Evolutionary conservation across 2,113 vertebrate species (phyloP), one percentile per base, ranked within the genome.

Genomic region (Anarrhichthys ocellatus): DNA sequence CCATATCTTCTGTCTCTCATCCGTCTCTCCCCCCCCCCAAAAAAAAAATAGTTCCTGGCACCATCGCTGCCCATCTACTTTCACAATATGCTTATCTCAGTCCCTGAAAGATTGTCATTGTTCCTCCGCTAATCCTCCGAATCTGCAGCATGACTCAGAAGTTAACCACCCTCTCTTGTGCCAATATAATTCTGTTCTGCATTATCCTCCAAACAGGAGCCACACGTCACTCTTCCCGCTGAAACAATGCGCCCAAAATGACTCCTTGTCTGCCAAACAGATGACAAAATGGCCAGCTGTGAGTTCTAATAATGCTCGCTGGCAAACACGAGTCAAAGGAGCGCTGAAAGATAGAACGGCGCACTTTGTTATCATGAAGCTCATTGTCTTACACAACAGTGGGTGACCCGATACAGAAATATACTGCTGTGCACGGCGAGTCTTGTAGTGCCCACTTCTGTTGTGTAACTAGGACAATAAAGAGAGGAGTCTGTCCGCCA

Each of bases 81-180:
- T 89, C 91, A 92, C 91, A 93, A 93, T 93, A 93, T 92, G 91
- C 91, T 93, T 91, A 92, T 93, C 93, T 93, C 68, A 73, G 80
- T 85, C 88, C 84, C 87, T 92, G 90, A 94, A 94, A 93, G 89
- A 90, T 87, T 89, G 70, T 87, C 82, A 93, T 94, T 94, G 92
- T 94, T 93, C 90, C 58, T 73, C 68, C 4, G 27, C 87, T 94
- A 94, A 94, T 95, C 93, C 91, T 79, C 62, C 80, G 92, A 93
- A 94, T 94, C 93, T 92, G 90, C 92, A 88, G 89, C 85, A 84
- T 91, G 92, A 93, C 91, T 94, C 76, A 91, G 92, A 94, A 92
- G 90, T 93, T 87, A 92, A 89, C 90, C 86, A 72, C 83, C 81
- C 84, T 78, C 81, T 74, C 82, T 71, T 38, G 82, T 89, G 93